Percentiles rank a stretch among this genome's conserved stretches.
phyloP scores from a whole-genome alignment of 2,888 invertebrate genomes.

The Tenthredo distinguenda region DNA sequence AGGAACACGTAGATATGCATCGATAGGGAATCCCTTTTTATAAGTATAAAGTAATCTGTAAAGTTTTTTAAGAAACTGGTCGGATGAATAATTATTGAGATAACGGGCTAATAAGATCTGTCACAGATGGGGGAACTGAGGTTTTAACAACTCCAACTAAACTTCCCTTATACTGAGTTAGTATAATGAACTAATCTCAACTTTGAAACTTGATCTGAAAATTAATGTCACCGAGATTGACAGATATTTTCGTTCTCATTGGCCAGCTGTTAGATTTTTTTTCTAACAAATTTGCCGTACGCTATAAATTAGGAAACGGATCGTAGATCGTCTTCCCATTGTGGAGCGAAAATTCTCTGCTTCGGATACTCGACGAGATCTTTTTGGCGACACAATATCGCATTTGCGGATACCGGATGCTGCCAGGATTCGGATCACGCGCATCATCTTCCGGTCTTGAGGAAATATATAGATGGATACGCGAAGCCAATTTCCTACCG shows the following conservation, averaged over 20 bases:
- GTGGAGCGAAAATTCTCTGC: background rate
- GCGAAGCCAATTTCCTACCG: constrained; percentile 16
- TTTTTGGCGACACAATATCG: background rate
- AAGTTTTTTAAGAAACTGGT: background rate
- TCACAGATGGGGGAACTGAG: constrained; percentile 8
- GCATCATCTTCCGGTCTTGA: constrained; percentile 11
- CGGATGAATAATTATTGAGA: constrained; percentile 18
- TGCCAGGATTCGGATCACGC: constrained; percentile 28
- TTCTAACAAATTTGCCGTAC: background rate
- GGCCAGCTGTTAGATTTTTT: background rate
- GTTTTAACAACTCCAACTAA: constrained; percentile 18
- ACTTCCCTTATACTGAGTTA: background rate
- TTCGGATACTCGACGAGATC: background rate
- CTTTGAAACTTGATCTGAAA: background rate
- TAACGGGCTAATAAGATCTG: constrained; percentile 26
- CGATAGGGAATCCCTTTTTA: background rate
- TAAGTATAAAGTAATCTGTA: constrained; percentile 8
- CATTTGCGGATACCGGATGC: constrained; percentile 11
- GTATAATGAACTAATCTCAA: constrained; percentile 12
- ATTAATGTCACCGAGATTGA: background rate
- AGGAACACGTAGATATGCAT: background rate
- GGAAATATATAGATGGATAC: constrained; percentile 10
- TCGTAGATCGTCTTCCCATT: background rate
- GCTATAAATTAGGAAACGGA: background rate
- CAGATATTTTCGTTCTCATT: background rate